phyloP scores from a whole-genome alignment of 2,113 vertebrate species.

The Bujurquina vittata region DNA sequence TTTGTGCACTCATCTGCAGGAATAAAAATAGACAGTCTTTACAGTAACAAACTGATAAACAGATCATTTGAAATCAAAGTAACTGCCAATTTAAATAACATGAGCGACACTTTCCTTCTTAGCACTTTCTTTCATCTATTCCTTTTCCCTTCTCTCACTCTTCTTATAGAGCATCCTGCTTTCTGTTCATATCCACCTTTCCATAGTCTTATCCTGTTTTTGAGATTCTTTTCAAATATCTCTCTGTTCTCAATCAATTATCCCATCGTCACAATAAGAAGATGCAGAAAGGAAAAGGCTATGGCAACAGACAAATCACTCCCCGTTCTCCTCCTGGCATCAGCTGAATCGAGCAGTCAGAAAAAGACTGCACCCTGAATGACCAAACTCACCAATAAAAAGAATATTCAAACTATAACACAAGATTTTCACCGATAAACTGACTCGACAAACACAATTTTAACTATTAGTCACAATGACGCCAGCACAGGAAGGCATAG shows the following conservation, averaged over 20 bases:
- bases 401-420: background rate
- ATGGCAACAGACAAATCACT: background rate
- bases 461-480: background rate
- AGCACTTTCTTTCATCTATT: slow-evolving; percentile 21
- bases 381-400: background rate
- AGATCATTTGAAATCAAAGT: background rate
- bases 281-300: background rate
- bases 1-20: background rate
- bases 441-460: background rate
- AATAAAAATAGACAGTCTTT: background rate
- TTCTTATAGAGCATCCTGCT: background rate
- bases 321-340: background rate
- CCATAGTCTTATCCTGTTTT: background rate
- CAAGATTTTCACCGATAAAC: background rate
- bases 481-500: background rate
- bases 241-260: slow-evolving; percentile 12
- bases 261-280: background rate
- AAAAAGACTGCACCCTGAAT: background rate
- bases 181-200: background rate
- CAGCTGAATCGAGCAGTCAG: background rate
- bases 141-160: background rate
- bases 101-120: slow-evolving; percentile 8
- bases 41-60: background rate
- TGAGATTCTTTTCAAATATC: background rate
- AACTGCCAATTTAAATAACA: background rate